A percentile compares a stretch with the other conserved stretches of the same genome.
phyloP scores from a whole-genome alignment of 2,888 invertebrate species.

The Serripes groenlandicus region DNA sequence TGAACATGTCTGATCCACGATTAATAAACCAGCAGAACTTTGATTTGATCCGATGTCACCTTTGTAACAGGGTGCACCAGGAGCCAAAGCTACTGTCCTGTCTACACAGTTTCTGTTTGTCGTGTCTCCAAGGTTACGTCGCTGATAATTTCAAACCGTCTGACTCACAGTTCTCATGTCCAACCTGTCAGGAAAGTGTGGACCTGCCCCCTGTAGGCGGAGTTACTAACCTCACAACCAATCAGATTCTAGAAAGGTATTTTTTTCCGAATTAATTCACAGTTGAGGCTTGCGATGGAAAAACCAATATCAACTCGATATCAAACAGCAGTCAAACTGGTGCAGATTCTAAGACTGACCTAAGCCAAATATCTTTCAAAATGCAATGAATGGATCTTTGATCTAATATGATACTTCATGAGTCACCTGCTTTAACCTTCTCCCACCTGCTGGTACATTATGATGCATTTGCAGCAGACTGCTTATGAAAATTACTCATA shows the following conservation, averaged over 20 bases:
- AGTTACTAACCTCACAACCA: conserved; percentile 38
- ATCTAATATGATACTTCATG: too few species aligned
- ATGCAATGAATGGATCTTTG: too few species aligned
- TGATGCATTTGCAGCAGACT: too few species aligned
- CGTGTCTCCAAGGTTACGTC: conserved; percentile 72
- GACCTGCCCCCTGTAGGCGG: conserved; percentile 41
- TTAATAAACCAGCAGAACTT: conserved; percentile 54
- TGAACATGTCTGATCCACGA: conserved; percentile 47
- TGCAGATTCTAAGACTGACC: too few species aligned
- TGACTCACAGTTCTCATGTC: conserved; percentile 46
- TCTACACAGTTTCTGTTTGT: conserved; percentile 80
- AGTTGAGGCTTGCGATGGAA: too few species aligned
- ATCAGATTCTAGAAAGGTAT: conserved; percentile 58
- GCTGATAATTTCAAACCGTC: conserved; percentile 19
- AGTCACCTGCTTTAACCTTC: too few species aligned
- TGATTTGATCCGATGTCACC: conserved; percentile 68
- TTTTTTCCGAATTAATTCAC: background rate
- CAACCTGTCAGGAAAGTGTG: conserved; percentile 61
- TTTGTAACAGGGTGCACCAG: conserved; percentile 77
- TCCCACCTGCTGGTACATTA: too few species aligned
- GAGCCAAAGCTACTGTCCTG: conserved; percentile 78
- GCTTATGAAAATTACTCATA: too few species aligned
- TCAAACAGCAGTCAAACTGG: too few species aligned
- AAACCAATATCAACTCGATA: too few species aligned
- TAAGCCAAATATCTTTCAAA: too few species aligned